Evolutionary conservation across 2,113 vertebrate species (phyloP), one percentile per base, ranked within the genome.

Genomic region (Speoplatyrhinus poulsoni): DNA sequence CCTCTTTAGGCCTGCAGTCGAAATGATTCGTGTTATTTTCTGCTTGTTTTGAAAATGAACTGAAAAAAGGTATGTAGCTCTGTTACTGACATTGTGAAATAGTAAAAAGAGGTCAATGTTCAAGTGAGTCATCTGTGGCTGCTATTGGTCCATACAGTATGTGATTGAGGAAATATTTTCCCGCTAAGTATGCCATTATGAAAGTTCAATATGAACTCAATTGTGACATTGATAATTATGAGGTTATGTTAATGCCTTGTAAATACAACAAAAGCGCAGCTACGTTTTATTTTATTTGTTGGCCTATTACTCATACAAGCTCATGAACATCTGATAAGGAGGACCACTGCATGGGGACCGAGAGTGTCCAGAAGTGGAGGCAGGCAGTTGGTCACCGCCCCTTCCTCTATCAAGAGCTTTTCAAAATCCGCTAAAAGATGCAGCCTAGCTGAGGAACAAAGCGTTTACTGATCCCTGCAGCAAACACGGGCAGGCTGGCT

Each of bases 371-470:
- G 36, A 58, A n/a, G 6, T 48, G 46, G 9, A 8, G 12, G 15
- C 55, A 62, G 49, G 13, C 62, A 32, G 50, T 7, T 54, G 1
- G 89, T 88, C 83, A 26, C 91, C 90, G 85, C 92, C 91, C 62
- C 89, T 91, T 92, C 91, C 90, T 92, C 84, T 32, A 13, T 12
- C 65, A 63, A 61, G 64, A 80, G 77, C 85, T 87, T 86, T 92
- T 92, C 91, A 92, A 93, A 93, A 87, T 79, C 85, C 79, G 72
- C 69, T 72, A 72, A 60, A 77, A 72, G 66, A 80, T 70, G 41
- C 67, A 64, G 61, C 70, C 62, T 73, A 53, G 48, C 36, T 41
- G 36, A 41, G 56, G 16, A 73, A 74, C 69, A 72, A 74, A 77
- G 68, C 73, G 9, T 3, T 5, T 19, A 6, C 33, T 32, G 46